Evolutionary conservation across 1,140 invertebrate species (phyloP).

Genomic region (Pogonomyrmex californicus): DNA sequence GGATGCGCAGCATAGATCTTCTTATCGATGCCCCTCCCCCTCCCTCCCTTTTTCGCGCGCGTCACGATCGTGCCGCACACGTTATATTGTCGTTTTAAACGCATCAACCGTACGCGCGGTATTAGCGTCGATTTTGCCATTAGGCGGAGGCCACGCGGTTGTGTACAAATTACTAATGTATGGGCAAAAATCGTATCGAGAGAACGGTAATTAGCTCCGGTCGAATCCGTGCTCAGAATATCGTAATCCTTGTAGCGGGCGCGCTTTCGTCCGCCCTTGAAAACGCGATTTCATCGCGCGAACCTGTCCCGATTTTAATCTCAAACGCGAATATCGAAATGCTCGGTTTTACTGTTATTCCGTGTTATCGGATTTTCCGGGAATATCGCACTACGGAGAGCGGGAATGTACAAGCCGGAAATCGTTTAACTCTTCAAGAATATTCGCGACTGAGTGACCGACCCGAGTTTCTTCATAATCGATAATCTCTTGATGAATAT

Average conservation of each 20-base stretch:
- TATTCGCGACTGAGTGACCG: background rate
- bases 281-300: conserved; percentile 10
- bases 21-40: conserved; percentile 3
- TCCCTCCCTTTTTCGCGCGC: background rate
- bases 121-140: conserved; percentile 21
- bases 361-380: conserved; percentile 15
- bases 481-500: background rate
- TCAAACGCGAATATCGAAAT: conserved; percentile 3
- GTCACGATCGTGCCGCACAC: background rate
- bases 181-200: conserved; percentile 2
- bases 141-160: background rate
- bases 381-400: background rate
- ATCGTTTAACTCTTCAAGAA: background rate
- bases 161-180: background rate
- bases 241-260: background rate
- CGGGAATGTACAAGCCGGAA: background rate
- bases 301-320: conserved; percentile 35
- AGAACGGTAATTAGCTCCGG: conserved; percentile 1
- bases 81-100: conserved; percentile 13
- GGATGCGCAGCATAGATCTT: conserved; percentile 21
- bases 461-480: no score
- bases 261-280: background rate
- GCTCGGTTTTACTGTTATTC: conserved; percentile 9
- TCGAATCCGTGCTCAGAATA: background rate
- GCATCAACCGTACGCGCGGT: background rate